Conservation (phyloP, 2,888 invertebrate genomes). For the Pristionchus mayeri region DNA sequence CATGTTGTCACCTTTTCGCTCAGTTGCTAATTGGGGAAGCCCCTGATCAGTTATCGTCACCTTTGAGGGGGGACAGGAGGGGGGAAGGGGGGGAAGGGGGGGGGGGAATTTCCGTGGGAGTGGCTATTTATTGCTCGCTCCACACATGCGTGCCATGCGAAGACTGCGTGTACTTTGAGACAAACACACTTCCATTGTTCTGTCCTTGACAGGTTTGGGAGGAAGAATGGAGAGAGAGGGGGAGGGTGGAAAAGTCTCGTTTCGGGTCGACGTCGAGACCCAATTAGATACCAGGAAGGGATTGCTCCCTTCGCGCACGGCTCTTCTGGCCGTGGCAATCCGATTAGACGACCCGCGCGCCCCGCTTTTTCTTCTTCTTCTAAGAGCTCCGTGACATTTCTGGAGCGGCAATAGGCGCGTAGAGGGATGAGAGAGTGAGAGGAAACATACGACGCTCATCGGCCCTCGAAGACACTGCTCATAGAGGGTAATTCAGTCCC, state of each 20-base stretch:
- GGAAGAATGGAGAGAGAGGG: background rate
- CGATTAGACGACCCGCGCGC: background rate
- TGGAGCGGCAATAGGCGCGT: background rate
- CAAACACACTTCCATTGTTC: background rate
- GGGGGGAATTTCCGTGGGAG: background rate
- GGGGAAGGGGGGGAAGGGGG: no score
- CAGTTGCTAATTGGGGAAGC: background rate
- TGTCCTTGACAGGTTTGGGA: background rate
- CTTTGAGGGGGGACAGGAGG: no score
- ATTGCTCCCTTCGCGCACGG: background rate
- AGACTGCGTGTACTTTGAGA: background rate
- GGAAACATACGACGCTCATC: background rate
- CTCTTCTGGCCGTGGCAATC: background rate
- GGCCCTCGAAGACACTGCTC: no score
- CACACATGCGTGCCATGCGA: background rate
- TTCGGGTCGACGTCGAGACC: background rate
- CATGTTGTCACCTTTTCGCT: background rate
- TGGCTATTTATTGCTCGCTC: background rate
- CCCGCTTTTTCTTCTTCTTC: background rate
- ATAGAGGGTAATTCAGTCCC: background rate
- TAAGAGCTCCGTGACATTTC: conserved; percentile 40
- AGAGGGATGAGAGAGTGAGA: background rate
- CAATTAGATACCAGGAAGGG: conserved; percentile 36
- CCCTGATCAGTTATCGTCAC: conserved; percentile 12
- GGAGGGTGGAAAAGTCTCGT: conserved; percentile 11